A percentile compares a stretch with the other conserved stretches of the same genome.
phyloP scores from a whole-genome alignment of 2,888 invertebrate genomes.

The Ectemnius continuus region DNA sequence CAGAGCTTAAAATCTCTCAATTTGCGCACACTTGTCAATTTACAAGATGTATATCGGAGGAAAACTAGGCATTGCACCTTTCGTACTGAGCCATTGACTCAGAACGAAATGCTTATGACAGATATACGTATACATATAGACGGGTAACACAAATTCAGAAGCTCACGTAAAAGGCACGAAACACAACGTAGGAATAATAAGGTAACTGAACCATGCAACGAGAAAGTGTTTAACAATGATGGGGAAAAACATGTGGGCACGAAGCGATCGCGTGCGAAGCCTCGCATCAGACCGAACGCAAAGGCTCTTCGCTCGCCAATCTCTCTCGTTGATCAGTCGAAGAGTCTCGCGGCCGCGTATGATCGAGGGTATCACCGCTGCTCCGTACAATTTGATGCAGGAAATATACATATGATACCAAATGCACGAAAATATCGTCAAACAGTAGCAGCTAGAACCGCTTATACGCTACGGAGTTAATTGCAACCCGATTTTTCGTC shows the following conservation, averaged over 20 bases:
- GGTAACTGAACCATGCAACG: constrained; percentile 78
- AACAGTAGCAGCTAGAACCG: constrained; percentile 62
- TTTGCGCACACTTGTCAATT: background rate
- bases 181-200: constrained; percentile 79
- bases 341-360: constrained; percentile 25
- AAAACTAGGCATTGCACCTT: constrained; percentile 33
- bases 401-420: constrained; percentile 52
- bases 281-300: constrained; percentile 28
- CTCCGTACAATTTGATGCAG: constrained; percentile 53
- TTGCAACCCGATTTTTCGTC: constrained; percentile 47
- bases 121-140: constrained; percentile 53
- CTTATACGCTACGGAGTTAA: constrained; percentile 55
- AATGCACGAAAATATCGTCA: constrained; percentile 74
- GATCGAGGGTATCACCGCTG: constrained; percentile 34
- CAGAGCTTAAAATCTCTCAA: background rate
- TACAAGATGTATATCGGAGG: background rate
- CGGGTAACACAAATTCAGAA: constrained; percentile 72
- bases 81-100: constrained; percentile 50
- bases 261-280: constrained; percentile 50
- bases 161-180: constrained; percentile 83
- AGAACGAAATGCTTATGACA: constrained; percentile 38
- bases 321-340: constrained; percentile 16
- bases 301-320: background rate
- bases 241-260: constrained; percentile 52
- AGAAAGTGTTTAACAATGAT: constrained; percentile 69